These are phyloP conservation scores for Mya arenaria DNA, from an alignment of 1,140 invertebrate genomes.

Conservation along the genomic window DNA sequence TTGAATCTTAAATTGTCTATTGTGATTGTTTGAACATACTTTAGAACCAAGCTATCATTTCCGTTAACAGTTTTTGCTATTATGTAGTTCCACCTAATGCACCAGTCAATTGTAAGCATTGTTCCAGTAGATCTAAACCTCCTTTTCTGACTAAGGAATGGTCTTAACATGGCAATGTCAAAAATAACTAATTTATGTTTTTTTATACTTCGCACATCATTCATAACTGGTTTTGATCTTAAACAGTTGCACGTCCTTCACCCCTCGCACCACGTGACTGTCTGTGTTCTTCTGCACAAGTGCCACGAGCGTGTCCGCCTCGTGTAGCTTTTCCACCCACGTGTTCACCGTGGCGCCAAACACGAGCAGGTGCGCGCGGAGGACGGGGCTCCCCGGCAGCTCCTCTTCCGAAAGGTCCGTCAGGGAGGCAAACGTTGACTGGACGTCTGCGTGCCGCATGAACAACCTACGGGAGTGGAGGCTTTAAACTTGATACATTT, in stretches of 20 bases:
- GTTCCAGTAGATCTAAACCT: too few relatives aligned
- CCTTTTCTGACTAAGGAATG: too few relatives aligned
- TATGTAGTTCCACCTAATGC: too few relatives aligned
- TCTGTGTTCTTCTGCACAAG: background rate
- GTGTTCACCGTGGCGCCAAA: background rate
- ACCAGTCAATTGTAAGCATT: too few relatives aligned
- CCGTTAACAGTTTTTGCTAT: too few relatives aligned
- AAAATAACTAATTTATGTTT: too few relatives aligned
- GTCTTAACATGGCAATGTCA: too few relatives aligned
- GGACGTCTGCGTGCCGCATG: background rate
- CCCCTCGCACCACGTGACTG: slow-evolving; percentile 4
- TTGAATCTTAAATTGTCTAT: too few relatives aligned
- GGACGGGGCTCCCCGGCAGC: background rate
- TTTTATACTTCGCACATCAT: too few relatives aligned
- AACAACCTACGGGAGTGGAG: background rate
- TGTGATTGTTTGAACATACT: too few relatives aligned
- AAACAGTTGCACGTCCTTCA: background rate
- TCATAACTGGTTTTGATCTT: background rate
- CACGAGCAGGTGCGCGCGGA: background rate
- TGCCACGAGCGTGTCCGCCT: background rate
- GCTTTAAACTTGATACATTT: too few relatives aligned
- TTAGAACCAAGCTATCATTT: too few relatives aligned
- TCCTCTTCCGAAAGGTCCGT: background rate
- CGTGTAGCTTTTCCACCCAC: background rate
- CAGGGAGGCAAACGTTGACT: background rate